These are phyloP conservation scores for Acleris sparsana DNA, from an alignment of 2,888 invertebrate genomes.

Conservation along the genomic window DNA sequence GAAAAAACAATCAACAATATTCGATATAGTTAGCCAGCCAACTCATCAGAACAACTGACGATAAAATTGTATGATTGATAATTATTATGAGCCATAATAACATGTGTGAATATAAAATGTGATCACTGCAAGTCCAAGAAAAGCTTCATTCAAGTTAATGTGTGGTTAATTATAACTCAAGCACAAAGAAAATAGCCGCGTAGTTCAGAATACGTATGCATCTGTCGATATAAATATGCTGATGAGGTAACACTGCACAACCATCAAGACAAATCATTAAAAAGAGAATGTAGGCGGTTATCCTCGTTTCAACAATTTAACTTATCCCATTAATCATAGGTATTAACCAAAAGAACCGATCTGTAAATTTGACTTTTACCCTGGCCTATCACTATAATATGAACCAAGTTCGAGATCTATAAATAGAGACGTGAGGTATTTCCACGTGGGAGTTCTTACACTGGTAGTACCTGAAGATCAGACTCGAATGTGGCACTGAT, in stretches of 20 bases:
- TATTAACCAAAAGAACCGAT: conserved; percentile 5
- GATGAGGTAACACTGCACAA: conserved; percentile 32
- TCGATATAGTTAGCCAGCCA: too few species aligned
- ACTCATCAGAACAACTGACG: too few species aligned
- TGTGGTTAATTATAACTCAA: background rate
- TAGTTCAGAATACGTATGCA: conserved; percentile 15
- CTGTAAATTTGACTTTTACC: conserved; percentile 52
- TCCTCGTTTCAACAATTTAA: background rate
- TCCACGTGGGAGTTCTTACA: conserved; percentile 80
- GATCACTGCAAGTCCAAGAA: background rate
- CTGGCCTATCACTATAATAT: conserved; percentile 62
- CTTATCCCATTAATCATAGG: background rate
- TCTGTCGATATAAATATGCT: conserved; percentile 21
- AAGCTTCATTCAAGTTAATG: background rate
- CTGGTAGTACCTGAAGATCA: conserved; percentile 70
- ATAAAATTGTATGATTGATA: background rate
- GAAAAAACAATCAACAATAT: too few species aligned
- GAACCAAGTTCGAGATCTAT: conserved; percentile 77
- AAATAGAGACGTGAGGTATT: conserved; percentile 81
- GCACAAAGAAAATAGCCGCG: conserved; percentile 1
- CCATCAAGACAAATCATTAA: conserved; percentile 22
- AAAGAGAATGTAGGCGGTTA: conserved; percentile 15
- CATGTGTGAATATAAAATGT: too few species aligned
- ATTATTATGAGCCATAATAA: background rate
- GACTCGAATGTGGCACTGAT: conserved; percentile 68